These are phyloP conservation scores for Pogonomyrmex barbatus DNA, from an alignment of 1,140 invertebrate species.

Conservation along the genomic window DNA sequence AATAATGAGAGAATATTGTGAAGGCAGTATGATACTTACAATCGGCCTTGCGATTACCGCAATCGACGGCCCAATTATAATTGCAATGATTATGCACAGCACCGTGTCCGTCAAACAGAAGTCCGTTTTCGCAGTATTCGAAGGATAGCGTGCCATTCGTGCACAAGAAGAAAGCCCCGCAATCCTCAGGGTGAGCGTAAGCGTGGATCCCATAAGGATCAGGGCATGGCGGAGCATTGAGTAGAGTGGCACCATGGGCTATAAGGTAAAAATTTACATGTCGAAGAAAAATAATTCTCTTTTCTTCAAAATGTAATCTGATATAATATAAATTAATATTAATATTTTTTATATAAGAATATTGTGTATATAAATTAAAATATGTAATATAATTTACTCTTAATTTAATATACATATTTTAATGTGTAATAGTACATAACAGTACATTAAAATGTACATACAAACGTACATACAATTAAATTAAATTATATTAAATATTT, in stretches of 20 bases:
- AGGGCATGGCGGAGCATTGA: constrained; percentile 88
- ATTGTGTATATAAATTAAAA: neutral
- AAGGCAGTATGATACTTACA: constrained; percentile 87
- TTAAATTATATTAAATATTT: neutral
- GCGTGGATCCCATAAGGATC: constrained; percentile 91
- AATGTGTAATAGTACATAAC: neutral
- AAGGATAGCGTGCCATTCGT: constrained; percentile 95
- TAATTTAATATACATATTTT: neutral
- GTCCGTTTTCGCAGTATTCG: constrained; percentile 96
- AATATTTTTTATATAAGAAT: neutral
- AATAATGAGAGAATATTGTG: neutral
- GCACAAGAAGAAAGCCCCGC: constrained; percentile 95
- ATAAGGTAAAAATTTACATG: neutral
- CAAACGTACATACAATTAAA: neutral
- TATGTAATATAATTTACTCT: neutral
- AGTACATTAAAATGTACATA: neutral
- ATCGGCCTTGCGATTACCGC: constrained; percentile 93
- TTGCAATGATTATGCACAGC: constrained; percentile 96
- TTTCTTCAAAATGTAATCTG: neutral
- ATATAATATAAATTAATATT: neutral
- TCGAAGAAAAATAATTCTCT: neutral
- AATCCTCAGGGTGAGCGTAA: constrained; percentile 94
- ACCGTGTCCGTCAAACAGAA: constrained; percentile 96
- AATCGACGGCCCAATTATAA: constrained; percentile 96
- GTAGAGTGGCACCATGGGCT: constrained; percentile 64